Conservation (phyloP, 2,888 invertebrate genomes). For the Brachylomia viminalis region DNA sequence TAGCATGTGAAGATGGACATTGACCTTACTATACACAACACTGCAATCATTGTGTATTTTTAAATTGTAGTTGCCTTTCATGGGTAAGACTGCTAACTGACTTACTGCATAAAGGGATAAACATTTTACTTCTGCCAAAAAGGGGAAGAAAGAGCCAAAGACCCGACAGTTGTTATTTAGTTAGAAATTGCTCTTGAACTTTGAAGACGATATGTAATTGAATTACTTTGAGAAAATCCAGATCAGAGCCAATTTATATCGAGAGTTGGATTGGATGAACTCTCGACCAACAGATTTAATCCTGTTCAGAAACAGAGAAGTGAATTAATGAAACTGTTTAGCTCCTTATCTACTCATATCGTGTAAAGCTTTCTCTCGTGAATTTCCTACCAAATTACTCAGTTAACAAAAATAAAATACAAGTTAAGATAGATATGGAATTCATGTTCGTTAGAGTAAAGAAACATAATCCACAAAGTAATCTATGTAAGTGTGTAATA, state of each 20-base stretch:
- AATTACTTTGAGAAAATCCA: slow-evolving; percentile 37
- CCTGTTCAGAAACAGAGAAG: background rate
- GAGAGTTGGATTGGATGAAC: slow-evolving; percentile 11
- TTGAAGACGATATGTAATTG: slow-evolving; percentile 23
- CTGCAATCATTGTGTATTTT: slow-evolving; percentile 22
- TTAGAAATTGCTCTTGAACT: slow-evolving; percentile 15
- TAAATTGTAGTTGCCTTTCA: background rate
- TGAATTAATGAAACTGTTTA: background rate
- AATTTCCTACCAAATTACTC: slow-evolving; percentile 37
- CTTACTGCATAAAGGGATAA: background rate
- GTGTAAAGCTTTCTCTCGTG: slow-evolving; percentile 1
- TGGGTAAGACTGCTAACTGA: background rate
- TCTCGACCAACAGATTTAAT: slow-evolving; percentile 7
- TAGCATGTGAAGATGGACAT: slow-evolving; percentile 43
- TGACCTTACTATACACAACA: slow-evolving; percentile 14
- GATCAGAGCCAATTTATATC: slow-evolving; percentile 16
- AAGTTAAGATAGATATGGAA: slow-evolving; percentile 40
- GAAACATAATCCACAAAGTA: slow-evolving; percentile 45
- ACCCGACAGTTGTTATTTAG: slow-evolving; percentile 17
- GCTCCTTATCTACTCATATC: slow-evolving; percentile 1
- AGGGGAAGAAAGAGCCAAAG: background rate
- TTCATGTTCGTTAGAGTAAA: slow-evolving; percentile 37
- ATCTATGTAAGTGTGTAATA: slow-evolving; percentile 26
- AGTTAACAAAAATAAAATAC: slow-evolving; percentile 39
- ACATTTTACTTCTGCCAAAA: slow-evolving; percentile 10